Evolutionary conservation across 2,113 vertebrate species (phyloP).

Genomic region (Coptodon bakossiorum): DNA sequence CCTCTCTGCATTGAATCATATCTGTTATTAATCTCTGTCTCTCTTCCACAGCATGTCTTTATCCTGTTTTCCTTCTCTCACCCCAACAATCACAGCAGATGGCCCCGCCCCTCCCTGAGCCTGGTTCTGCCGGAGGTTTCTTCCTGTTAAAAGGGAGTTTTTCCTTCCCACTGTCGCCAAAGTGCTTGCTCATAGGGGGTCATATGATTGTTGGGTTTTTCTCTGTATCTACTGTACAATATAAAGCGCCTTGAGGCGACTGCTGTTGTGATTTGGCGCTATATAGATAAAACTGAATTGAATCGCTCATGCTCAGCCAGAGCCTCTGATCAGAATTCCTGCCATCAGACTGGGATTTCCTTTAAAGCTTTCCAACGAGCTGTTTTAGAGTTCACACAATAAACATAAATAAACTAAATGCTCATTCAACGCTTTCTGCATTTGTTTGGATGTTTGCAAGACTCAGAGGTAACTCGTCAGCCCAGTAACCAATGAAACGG

Average conservation of each 20-base stretch:
- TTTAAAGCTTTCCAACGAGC: neutral
- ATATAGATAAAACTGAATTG: neutral
- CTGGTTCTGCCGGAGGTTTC: neutral
- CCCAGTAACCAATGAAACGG: neutral
- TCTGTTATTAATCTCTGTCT: fast-evolving
- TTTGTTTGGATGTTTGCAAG: neutral
- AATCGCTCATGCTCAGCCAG: neutral
- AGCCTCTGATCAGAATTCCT: neutral
- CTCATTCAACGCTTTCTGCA: neutral
- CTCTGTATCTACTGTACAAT: neutral
- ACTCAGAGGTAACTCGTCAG: neutral
- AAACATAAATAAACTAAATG: neutral
- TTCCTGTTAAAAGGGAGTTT: neutral
- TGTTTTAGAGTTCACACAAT: neutral
- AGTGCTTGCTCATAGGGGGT: neutral
- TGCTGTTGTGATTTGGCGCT: neutral
- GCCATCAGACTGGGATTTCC: neutral
- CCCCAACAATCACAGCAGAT: neutral
- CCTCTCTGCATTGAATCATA: too few species aligned
- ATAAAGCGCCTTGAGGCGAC: neutral
- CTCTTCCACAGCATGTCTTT: too few species aligned
- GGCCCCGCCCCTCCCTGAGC: too few species aligned
- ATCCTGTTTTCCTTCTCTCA: too few species aligned
- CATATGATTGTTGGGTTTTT: neutral
- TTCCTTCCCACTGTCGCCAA: neutral